Evolutionary conservation across 2,888 invertebrate species (phyloP).

Genomic region (Parasteatoda lunata): DNA sequence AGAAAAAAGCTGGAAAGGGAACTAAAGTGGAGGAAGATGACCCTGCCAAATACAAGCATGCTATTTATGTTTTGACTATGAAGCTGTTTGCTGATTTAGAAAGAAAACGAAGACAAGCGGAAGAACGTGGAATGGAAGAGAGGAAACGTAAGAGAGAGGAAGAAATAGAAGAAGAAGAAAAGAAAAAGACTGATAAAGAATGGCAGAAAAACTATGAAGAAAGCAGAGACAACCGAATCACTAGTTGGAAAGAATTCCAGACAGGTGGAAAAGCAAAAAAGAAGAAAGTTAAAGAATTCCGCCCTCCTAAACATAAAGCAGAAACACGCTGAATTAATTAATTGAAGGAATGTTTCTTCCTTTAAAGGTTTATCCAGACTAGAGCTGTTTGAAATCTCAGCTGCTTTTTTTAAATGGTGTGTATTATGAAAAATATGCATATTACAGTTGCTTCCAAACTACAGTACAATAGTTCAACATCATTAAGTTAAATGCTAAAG

Average conservation of each 20-base stretch:
- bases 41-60: constrained; percentile 81
- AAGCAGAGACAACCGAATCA: constrained; percentile 91
- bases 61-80: constrained; percentile 99
- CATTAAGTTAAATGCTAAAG: too few species aligned
- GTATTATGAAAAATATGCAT: neutral
- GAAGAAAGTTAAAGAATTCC: constrained; percentile 83
- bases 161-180: constrained; percentile 94
- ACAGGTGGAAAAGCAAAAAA: constrained; percentile 84
- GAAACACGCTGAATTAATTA: constrained; percentile 83
- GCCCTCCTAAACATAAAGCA: constrained; percentile 94
- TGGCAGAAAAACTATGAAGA: constrained; percentile 99
- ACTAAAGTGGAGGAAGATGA: constrained; percentile 83
- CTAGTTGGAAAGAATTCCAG: constrained; percentile 94
- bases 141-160: constrained; percentile 94
- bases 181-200: constrained; percentile 90
- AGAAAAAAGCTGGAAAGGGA: constrained; percentile 86
- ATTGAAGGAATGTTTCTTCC: constrained; percentile 71
- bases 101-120: constrained; percentile 88
- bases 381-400: neutral
- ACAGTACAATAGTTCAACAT: too few species aligned
- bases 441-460: too few species aligned
- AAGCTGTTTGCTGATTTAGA: constrained; percentile 98
- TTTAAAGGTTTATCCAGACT: neutral
- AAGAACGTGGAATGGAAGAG: constrained; percentile 92
- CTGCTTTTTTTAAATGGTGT: constrained; percentile 2